These are phyloP conservation scores for Colletes collaris DNA, from an alignment of 2,888 invertebrate genomes.

Conservation along the genomic window DNA sequence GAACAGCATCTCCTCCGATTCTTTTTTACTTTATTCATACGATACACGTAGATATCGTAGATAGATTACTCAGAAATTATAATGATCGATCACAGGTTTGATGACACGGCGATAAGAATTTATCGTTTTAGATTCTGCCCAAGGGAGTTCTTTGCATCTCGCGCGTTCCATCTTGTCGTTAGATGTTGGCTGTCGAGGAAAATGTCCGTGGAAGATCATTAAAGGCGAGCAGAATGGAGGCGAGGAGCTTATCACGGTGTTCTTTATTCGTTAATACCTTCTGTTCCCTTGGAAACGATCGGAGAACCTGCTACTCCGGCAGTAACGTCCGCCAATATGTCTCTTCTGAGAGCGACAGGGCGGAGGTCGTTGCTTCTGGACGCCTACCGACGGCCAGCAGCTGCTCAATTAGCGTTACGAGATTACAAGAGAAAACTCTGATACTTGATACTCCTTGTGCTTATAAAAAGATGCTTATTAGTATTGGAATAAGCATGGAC, in stretches of 20 bases:
- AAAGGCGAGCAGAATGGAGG: background rate
- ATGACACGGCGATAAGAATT: too few species aligned
- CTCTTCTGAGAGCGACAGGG: constrained; percentile 43
- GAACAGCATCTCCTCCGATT: too few species aligned
- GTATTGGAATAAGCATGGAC: too few species aligned
- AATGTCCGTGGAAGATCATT: background rate
- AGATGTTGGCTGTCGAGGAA: background rate
- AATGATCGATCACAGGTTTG: too few species aligned
- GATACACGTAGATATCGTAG: too few species aligned
- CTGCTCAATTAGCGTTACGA: constrained; percentile 28
- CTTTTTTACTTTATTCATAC: too few species aligned
- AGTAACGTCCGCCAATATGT: constrained; percentile 60
- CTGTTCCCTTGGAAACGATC: constrained; percentile 67
- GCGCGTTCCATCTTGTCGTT: background rate
- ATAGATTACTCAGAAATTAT: too few species aligned
- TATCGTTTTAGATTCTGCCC: too few species aligned
- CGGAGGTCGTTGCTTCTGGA: constrained; percentile 38
- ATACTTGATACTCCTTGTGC: too few species aligned
- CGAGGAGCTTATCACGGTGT: constrained; percentile 38
- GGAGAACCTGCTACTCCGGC: constrained; percentile 35
- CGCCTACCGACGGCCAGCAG: constrained; percentile 47
- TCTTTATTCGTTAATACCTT: constrained; percentile 51
- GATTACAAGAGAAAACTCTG: too few species aligned
- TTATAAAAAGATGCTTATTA: too few species aligned
- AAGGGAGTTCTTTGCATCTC: background rate